Base-by-base conservation (phyloP, 2,888 invertebrate genomes). In the Adelphocoris suturalis region DNA sequence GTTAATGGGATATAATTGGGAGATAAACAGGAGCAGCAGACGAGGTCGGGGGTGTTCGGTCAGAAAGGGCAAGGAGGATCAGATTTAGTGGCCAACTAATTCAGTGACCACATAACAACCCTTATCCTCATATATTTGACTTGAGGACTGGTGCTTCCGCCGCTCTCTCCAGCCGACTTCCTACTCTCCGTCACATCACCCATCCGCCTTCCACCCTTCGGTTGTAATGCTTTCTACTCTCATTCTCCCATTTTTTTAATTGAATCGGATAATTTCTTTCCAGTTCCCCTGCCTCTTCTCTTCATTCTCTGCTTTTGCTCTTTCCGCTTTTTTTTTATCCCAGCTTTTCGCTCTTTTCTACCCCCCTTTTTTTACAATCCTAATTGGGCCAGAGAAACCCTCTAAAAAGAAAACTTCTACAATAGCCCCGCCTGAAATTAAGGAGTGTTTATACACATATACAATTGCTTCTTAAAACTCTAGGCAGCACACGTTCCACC, bases 101-200 rank as follows among this genome's bases (percentile, higher is more conserved):
- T 85, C 85, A 85, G 85, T 85, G 57, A 85, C 85, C 85, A 85
- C 85, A 85, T 85, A 85, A 85, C 85, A 57, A 85, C 85, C 85
- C 85, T 48, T 85, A 57, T 61, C 57, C 85, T 61, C 85, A 85
- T 85, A 85, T 85, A 85, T 85, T 85, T 85, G 85, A 37, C 61
- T 85, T 85, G n/a, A 85, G 57, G 61, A 46, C 27, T 37, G 28
- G 13, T n/a, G 28, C 37, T n/a, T 28, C 85, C n/a, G n/a, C 55
- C n/a, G 4, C 13, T 19, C 84, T 48, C 23, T 5, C 52, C 19
- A 3, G 23, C 23, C 48, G 14, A n/a, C 52, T 23, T 16, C 47
- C 19, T 13, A 12, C 27, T 13, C 27, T n/a, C 5, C 76, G 14
- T 28, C 81, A 47, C 81, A 48, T 46, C 48, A 23, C 81, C 48